phyloP scores from a whole-genome alignment of 2,888 invertebrate species.

The Polia nebulosa region DNA sequence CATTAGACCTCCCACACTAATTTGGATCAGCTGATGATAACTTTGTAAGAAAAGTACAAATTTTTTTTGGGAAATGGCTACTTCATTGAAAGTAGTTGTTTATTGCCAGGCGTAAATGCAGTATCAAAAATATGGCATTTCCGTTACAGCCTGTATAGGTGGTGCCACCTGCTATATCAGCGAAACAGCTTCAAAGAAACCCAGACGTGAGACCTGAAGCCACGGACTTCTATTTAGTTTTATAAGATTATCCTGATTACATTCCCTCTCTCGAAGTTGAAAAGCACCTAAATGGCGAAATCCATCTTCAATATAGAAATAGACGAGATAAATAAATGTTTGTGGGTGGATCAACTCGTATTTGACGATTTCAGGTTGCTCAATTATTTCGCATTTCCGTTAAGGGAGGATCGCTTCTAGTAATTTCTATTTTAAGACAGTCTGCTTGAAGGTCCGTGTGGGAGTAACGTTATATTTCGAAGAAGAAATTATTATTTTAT shows the following conservation, averaged over 20 bases:
- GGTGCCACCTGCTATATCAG: conserved; percentile 70
- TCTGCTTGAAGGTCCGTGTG: conserved; percentile 2
- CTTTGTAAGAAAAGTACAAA: too few relatives aligned
- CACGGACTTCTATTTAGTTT: conserved; percentile 57
- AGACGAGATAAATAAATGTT: conserved; percentile 41
- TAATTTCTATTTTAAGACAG: conserved; percentile 30
- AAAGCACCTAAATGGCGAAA: conserved; percentile 29
- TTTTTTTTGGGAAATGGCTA: too few relatives aligned
- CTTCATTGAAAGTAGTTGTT: too few relatives aligned
- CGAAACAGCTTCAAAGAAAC: conserved; percentile 76
- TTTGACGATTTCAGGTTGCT: conserved; percentile 24
- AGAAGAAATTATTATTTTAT: conserved; percentile 34
- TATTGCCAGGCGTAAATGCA: too few relatives aligned
- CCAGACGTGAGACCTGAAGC: conserved; percentile 71
- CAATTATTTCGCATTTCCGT: conserved; percentile 38
- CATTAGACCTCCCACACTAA: too few relatives aligned
- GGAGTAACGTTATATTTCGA: conserved; percentile 27
- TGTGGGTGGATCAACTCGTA: background rate
- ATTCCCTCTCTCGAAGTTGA: conserved; percentile 38
- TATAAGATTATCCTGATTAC: conserved; percentile 63
- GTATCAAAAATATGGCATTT: too few relatives aligned
- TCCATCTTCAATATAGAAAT: conserved; percentile 21
- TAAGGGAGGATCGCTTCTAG: conserved; percentile 1
- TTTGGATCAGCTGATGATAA: too few relatives aligned
- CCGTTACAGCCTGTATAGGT: too few relatives aligned